Percentiles rank a stretch among this genome's conserved stretches.
These are phyloP conservation scores for Creontiades dilutus DNA, from an alignment of 2,888 invertebrate genomes.

Conservation along the genomic window DNA sequence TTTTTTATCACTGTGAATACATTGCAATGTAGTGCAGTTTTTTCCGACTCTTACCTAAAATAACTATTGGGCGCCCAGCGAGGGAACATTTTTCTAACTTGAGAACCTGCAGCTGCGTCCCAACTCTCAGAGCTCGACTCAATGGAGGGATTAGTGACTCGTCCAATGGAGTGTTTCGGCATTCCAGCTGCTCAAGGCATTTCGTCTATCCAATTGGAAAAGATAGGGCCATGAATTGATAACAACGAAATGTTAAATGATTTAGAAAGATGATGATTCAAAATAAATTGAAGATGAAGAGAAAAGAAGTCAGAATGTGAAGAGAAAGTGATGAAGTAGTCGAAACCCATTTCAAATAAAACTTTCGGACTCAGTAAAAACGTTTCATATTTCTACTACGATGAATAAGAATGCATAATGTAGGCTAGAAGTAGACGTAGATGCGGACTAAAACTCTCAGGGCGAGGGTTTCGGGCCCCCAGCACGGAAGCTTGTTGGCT, in stretches of 20 bases:
- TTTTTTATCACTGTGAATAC: no score
- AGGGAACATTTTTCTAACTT: conserved; percentile 89
- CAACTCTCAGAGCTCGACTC: conserved; percentile 85
- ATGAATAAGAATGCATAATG: no score
- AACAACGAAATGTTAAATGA: neutral
- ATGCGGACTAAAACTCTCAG: no score
- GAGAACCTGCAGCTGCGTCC: conserved; percentile 86
- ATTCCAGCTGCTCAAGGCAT: conserved; percentile 85
- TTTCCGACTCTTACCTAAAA: conserved; percentile 82
- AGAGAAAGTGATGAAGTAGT: no score
- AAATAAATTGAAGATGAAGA: no score
- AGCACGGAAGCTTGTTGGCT: no score
- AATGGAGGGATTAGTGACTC: conserved; percentile 86
- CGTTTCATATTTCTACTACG: no score
- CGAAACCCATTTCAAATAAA: no score
- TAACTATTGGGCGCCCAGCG: conserved; percentile 86
- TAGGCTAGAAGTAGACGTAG: no score
- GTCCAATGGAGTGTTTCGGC: conserved; percentile 83
- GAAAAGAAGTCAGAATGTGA: no score
- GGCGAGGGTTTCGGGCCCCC: no score
- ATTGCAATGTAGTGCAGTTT: no score
- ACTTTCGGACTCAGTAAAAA: neutral
- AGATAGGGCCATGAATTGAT: neutral
- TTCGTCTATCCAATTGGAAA: conserved; percentile 81
- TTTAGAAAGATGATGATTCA: neutral